These are phyloP conservation scores for Diorhabda sublineata DNA, from an alignment of 1,140 invertebrate genomes.

Conservation along the genomic window DNA sequence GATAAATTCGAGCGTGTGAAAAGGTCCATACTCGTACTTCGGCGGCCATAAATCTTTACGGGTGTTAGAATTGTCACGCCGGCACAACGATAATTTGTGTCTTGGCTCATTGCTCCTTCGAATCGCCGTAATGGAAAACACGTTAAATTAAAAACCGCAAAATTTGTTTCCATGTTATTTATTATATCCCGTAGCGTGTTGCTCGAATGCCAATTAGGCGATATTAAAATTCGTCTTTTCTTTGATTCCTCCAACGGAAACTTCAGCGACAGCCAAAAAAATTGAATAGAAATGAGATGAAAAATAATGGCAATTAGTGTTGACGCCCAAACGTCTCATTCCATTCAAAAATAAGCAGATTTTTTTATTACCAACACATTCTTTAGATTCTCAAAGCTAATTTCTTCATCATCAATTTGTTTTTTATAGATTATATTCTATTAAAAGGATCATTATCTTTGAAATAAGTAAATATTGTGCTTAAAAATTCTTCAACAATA, in stretches of 20 bases:
- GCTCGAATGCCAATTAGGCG: not conserved
- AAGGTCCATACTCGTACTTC: conserved; percentile 8
- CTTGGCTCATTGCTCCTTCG: conserved; percentile 9
- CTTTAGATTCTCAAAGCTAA: too few species aligned
- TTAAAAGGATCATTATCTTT: too few species aligned
- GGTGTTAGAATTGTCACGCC: conserved; percentile 15
- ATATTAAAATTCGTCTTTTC: not conserved
- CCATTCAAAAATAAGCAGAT: too few species aligned
- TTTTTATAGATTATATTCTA: too few species aligned
- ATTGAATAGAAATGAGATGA: too few species aligned
- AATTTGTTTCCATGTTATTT: conserved; percentile 15
- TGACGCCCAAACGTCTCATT: too few species aligned
- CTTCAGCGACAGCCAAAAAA: not conserved
- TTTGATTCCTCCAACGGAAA: not conserved
- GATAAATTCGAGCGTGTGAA: conserved; percentile 11
- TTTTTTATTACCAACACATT: too few species aligned
- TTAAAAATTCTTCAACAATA: too few species aligned
- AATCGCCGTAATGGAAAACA: conserved; percentile 15
- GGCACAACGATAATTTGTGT: conserved; percentile 16
- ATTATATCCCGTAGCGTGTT: not conserved
- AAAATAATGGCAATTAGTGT: too few species aligned
- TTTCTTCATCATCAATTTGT: too few species aligned
- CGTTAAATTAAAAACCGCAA: conserved; percentile 18
- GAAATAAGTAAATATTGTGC: too few species aligned
- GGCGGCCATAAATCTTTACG: not conserved